Percentiles rank a stretch among this genome's conserved stretches.
These are phyloP conservation scores for Synanceia verrucosa DNA, from an alignment of 2,797 vertebrate species.

Conservation along the genomic window DNA sequence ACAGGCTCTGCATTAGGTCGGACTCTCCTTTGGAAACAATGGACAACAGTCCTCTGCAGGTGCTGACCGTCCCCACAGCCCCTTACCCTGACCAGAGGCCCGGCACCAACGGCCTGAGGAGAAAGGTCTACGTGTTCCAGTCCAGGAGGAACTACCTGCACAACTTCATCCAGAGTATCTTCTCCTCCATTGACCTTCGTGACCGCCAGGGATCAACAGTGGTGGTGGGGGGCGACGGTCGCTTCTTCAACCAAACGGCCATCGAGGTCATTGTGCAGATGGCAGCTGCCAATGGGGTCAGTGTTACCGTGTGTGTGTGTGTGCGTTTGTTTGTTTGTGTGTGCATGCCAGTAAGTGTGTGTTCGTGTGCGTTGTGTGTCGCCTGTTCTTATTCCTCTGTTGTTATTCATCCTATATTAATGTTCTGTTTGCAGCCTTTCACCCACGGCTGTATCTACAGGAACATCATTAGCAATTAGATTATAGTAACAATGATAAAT, in stretches of 20 bases:
- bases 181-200: constrained; percentile 94
- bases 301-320: constrained; percentile 75
- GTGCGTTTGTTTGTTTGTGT: constrained; percentile 21
- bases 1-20: constrained; percentile 26
- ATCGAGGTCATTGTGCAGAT: constrained; percentile 94
- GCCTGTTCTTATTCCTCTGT: neutral
- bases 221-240: constrained; percentile 95
- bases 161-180: constrained; percentile 96
- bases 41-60: constrained; percentile 88
- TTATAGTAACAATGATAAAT: neutral
- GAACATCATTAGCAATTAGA: neutral
- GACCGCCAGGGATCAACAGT: constrained; percentile 95
- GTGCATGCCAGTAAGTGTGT: constrained; percentile 11
- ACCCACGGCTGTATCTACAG: neutral
- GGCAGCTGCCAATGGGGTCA: constrained; percentile 98
- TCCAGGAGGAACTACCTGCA: constrained; percentile 91
- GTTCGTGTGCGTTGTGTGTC: constrained; percentile 5
- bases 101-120: constrained; percentile 88
- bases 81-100: constrained; percentile 93
- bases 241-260: constrained; percentile 92
- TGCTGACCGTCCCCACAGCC: constrained; percentile 89
- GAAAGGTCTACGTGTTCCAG: constrained; percentile 89
- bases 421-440: neutral
- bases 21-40: constrained; percentile 68
- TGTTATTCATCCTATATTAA: neutral